Conservation (phyloP, 37 sponge, comb jelly and placozoan genomes). For the Hormiphora californensis region DNA sequence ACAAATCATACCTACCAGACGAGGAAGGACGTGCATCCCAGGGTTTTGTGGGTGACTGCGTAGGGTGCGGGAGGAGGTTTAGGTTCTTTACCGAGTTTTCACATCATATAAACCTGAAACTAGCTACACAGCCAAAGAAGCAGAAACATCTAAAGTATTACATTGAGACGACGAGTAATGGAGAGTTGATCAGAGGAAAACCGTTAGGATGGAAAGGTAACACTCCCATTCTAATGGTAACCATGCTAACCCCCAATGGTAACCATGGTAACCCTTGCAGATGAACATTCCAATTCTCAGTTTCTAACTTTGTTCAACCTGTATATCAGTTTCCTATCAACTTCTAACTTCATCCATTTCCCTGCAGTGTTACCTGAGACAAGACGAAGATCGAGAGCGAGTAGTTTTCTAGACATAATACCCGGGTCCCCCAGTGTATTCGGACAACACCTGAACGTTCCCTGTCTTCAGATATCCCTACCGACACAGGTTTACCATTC, state of each 20-base stretch:
- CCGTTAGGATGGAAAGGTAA: conserved; percentile 57
- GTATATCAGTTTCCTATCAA: too few relatives aligned
- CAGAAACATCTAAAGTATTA: conserved; percentile 59
- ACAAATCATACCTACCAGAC: conserved; percentile 50
- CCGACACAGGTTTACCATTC: conserved; percentile 54
- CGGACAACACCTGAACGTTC: conserved; percentile 47
- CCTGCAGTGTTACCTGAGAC: conserved; percentile 31
- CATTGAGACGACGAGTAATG: conserved; percentile 46
- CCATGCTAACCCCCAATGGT: too few relatives aligned
- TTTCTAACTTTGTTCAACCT: background rate
- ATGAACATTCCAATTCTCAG: background rate
- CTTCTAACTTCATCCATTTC: background rate
- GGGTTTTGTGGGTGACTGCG: conserved; percentile 57
- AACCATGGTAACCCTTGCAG: too few relatives aligned
- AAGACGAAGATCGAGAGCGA: conserved; percentile 26
- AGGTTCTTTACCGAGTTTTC: conserved; percentile 59
- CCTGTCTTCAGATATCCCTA: conserved; percentile 52
- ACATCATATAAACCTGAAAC: conserved; percentile 57
- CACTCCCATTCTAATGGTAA: too few relatives aligned
- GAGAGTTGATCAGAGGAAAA: conserved; percentile 52
- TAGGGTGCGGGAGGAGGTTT: conserved; percentile 57
- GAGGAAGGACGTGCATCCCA: conserved; percentile 42
- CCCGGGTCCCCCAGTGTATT: conserved; percentile 52
- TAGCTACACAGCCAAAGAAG: conserved; percentile 58
- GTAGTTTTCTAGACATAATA: conserved; percentile 46